Base-by-base conservation (phyloP, 2,888 invertebrate genomes). In the Lochmaea capreae region DNA sequence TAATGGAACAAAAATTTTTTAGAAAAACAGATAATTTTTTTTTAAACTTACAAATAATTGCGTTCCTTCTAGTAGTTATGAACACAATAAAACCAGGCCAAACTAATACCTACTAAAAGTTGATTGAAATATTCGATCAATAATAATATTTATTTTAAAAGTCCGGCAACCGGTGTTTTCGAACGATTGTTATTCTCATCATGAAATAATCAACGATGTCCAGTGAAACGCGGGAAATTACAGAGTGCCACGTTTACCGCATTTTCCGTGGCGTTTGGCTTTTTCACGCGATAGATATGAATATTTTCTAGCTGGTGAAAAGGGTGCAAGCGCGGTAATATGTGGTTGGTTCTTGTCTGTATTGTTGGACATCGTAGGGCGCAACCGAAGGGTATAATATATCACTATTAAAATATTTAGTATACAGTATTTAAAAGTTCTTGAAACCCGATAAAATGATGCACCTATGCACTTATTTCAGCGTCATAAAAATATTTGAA, bases 311-410 rank as follows among this genome's bases (percentile, higher is more conserved):
- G 33, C 59, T 59, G 26, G 26, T 9, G 8, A 54, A 33, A 70
- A 71, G 62, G 52, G 72, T 72, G 72, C 72, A 72, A 72, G 72
- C 72, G 72, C 72, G 67, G 52, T 72, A 72, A 67, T 54, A 54
- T 54, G 9, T 54, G 18, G 16, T 16, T 54, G 18, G 54, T 54
- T 54, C 18, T 54, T 54, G 54, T 54, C 54, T 18, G 54, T 54
- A 54, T 54, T 54, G 18, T 54, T 54, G 54, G 54, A 54, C 54
- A 18, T 54, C 54, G 18, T 54, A 54, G 54, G 54, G 54, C 54
- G 54, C 54, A 54, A 9, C n/a, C 10, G 9, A 18, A 54, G 16
- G 54, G 18, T 54, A 2, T 54, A 54, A 5, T 54, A 54, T 33
- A 33, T 33, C 26, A 33, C 26, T 33, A 33, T 33, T 33, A 33